Evolutionary conservation across 2,113 vertebrate species (phyloP).

Genomic region (Cyprinodon tularosa): DNA sequence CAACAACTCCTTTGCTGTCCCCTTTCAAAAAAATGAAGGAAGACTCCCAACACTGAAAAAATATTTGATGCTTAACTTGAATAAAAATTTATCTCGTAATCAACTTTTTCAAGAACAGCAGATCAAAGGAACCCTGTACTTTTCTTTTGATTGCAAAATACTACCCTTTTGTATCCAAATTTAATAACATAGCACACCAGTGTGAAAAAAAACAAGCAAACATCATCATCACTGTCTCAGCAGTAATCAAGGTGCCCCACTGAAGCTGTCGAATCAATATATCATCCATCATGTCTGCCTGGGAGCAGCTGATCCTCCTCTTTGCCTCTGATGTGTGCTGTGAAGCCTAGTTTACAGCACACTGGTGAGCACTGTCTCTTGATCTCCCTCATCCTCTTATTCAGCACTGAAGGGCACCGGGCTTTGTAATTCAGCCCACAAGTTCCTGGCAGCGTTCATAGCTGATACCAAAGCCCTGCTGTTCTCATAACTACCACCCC

Average conservation of each 20-base stretch:
- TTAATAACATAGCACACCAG: background rate
- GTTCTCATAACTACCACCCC: conserved; percentile 35
- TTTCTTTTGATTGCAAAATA: background rate
- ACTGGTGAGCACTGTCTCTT: conserved; percentile 47
- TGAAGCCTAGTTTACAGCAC: conserved; percentile 45
- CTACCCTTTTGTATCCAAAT: background rate
- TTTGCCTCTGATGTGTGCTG: conserved; percentile 41
- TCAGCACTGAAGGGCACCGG: conserved; percentile 53
- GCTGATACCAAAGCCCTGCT: conserved; percentile 53
- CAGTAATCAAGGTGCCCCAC: conserved; percentile 30
- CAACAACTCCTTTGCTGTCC: conserved; percentile 36
- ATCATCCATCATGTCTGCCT: conserved; percentile 35
- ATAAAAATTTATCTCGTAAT: conserved; percentile 12
- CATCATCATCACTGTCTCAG: conserved; percentile 28
- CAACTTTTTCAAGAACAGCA: background rate
- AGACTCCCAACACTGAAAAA: conserved; percentile 18
- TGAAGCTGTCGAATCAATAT: conserved; percentile 44
- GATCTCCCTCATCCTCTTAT: conserved; percentile 63
- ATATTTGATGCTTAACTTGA: conserved; percentile 20
- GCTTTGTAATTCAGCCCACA: conserved; percentile 59
- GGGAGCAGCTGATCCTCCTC: conserved; percentile 30
- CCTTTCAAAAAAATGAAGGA: conserved; percentile 21
- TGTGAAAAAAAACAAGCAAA: background rate
- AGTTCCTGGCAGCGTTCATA: conserved; percentile 46
- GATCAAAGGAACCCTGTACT: conserved; percentile 9